These are phyloP conservation scores for Adoxophyes honmai DNA, from an alignment of 1,140 invertebrate genomes.

Conservation along the genomic window DNA sequence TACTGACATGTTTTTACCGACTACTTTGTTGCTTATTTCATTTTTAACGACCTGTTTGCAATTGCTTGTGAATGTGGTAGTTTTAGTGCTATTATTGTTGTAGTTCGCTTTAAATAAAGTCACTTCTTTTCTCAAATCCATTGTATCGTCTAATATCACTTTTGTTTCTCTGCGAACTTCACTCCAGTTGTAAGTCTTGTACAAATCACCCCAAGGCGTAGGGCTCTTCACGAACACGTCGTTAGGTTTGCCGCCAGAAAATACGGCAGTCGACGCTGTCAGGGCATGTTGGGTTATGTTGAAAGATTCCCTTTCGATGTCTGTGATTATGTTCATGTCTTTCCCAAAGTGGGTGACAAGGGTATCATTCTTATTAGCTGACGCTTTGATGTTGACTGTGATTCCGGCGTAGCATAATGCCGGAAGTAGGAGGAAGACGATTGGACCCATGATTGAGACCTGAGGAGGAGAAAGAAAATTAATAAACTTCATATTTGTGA, in stretches of 20 bases:
- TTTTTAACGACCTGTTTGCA: too few relatives aligned
- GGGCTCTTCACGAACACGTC: background rate
- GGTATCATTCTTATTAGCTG: background rate
- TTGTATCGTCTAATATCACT: background rate
- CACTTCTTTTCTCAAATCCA: too few relatives aligned
- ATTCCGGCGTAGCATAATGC: background rate
- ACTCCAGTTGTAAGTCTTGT: background rate
- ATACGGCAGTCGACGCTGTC: background rate
- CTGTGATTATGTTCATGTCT: background rate
- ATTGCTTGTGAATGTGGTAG: too few relatives aligned
- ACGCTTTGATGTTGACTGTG: background rate
- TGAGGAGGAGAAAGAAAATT: too few relatives aligned
- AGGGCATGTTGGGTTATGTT: background rate
- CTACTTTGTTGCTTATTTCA: too few relatives aligned
- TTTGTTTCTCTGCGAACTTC: background rate
- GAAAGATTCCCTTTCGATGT: background rate
- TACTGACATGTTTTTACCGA: too few relatives aligned
- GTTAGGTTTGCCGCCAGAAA: background rate
- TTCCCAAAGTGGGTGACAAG: background rate
- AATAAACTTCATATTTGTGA: too few relatives aligned
- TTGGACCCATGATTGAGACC: too few relatives aligned
- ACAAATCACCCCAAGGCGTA: background rate
- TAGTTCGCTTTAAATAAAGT: too few relatives aligned
- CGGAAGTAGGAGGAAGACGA: background rate
- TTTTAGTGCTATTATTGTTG: too few relatives aligned